phyloP scores from a whole-genome alignment of 2,113 vertebrate genomes.

The Cromileptes altivelis region DNA sequence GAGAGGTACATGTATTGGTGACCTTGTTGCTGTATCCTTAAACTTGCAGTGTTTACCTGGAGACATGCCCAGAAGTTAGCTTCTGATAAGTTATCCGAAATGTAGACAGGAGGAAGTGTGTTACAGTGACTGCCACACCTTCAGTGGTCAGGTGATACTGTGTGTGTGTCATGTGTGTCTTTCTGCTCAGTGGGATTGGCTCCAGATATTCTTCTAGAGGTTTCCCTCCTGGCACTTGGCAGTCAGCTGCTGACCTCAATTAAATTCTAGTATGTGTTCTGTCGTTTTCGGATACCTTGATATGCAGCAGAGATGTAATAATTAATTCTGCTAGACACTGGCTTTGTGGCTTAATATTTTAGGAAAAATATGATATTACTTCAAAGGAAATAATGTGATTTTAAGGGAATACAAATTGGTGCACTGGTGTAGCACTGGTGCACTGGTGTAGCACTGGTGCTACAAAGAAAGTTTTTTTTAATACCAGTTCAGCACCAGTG shows the following conservation, averaged over 20 bases:
- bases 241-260: background rate
- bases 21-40: conserved; percentile 14
- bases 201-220: background rate
- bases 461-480: background rate
- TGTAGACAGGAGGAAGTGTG: background rate
- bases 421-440: no score
- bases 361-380: background rate
- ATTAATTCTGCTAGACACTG: background rate
- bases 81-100: conserved; percentile 25
- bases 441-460: no score
- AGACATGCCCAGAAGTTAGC: background rate
- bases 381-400: background rate
- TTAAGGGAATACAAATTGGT: background rate
- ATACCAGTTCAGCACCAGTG: background rate
- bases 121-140: background rate
- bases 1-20: background rate
- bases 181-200: background rate
- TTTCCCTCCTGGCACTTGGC: background rate
- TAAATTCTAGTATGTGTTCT: background rate
- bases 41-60: background rate
- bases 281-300: background rate
- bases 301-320: background rate
- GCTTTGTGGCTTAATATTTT: background rate
- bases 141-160: conserved; percentile 1
- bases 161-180: background rate